Conservation (phyloP, 1,140 invertebrate species). For the Notospermus geniculatus region DNA sequence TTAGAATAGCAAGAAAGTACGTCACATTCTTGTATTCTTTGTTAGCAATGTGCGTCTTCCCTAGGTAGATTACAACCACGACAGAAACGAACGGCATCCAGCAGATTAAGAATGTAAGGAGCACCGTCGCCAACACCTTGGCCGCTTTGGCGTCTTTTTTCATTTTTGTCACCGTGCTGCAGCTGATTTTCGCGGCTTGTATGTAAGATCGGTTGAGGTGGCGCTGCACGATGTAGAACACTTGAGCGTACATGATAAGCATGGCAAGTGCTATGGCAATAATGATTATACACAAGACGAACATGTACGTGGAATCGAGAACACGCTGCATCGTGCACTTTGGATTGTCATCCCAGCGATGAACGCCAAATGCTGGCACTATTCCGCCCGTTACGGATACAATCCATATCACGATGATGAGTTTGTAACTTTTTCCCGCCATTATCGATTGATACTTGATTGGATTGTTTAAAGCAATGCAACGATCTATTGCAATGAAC, state of each 20-base stretch:
- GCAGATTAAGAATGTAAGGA: slow-evolving; percentile 25
- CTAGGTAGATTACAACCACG: slow-evolving; percentile 16
- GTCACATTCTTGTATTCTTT: slow-evolving; percentile 22
- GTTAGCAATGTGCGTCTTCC: slow-evolving; percentile 5
- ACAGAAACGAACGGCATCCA: slow-evolving; percentile 30
- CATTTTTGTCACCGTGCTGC: not conserved
- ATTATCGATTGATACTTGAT: slow-evolving; percentile 24
- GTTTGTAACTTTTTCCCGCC: slow-evolving; percentile 19
- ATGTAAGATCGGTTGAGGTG: slow-evolving; percentile 9
- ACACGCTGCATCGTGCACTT: slow-evolving; percentile 27
- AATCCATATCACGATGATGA: slow-evolving; percentile 22
- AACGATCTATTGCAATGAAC: slow-evolving; percentile 26
- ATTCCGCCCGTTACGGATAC: slow-evolving; percentile 16
- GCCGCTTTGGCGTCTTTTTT: slow-evolving; percentile 14
- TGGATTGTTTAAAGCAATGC: slow-evolving; percentile 24
- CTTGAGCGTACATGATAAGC: slow-evolving; percentile 22
- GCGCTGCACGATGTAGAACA: slow-evolving; percentile 21
- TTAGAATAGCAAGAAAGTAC: slow-evolving; percentile 14
- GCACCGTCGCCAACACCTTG: slow-evolving; percentile 18
- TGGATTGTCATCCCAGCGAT: slow-evolving; percentile 12
- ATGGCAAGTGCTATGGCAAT: slow-evolving; percentile 24
- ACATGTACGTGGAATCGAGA: slow-evolving; percentile 15
- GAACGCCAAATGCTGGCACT: slow-evolving; percentile 18
- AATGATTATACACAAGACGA: slow-evolving; percentile 11
- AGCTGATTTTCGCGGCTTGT: slow-evolving; percentile 12